A percentile compares a stretch with the other conserved stretches of the same genome.
phyloP scores from a whole-genome alignment of 1,140 invertebrate genomes.

The Yoshiicerus persimilis region DNA sequence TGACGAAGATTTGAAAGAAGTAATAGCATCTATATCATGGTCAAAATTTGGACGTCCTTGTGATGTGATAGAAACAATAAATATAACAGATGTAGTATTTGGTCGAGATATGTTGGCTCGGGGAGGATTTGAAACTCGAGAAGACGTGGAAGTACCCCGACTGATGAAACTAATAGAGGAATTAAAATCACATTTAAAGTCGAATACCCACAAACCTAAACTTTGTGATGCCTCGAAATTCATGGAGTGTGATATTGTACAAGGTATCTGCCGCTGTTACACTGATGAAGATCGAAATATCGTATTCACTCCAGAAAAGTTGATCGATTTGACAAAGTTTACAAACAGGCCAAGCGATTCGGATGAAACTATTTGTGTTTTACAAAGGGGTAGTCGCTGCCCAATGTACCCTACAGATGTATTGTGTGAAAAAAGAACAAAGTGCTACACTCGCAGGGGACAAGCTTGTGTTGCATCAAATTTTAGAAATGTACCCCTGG shows the following conservation, averaged over 20 bases:
- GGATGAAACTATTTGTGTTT: neutral
- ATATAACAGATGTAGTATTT: neutral
- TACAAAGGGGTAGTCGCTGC: neutral
- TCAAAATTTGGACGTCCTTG: neutral
- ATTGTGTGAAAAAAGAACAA: neutral
- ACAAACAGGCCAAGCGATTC: neutral
- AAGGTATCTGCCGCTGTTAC: neutral
- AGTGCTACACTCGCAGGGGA: neutral
- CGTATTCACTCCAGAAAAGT: neutral
- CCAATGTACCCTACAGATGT: neutral
- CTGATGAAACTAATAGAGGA: neutral
- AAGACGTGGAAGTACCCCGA: neutral
- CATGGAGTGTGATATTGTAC: neutral
- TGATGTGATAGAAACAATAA: neutral
- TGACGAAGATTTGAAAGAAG: neutral
- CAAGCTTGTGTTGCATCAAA: neutral
- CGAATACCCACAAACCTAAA: neutral
- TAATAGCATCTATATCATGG: neutral
- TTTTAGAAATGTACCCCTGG: neutral
- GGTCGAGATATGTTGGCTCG: neutral
- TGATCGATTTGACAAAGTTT: neutral
- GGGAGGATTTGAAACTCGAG: neutral
- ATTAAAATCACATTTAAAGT: neutral
- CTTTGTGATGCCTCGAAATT: neutral
- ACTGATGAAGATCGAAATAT: neutral